Conservation (phyloP, 2,113 vertebrate genomes). For the Pholis gunnellus region DNA sequence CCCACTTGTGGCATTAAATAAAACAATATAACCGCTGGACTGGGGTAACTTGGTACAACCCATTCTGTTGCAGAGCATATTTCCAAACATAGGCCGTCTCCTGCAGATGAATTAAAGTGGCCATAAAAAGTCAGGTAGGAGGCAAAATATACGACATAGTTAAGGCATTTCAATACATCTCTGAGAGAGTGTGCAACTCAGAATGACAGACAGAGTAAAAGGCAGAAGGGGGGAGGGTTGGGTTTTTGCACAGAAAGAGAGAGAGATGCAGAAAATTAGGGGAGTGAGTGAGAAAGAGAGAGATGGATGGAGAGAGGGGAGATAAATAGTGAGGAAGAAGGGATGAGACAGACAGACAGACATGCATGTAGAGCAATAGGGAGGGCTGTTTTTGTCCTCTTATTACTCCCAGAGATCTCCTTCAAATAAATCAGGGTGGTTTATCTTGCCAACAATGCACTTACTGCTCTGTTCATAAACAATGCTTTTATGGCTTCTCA, state of each 20-base stretch:
- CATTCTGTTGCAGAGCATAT: constrained; percentile 37
- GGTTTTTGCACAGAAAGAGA: constrained; percentile 2
- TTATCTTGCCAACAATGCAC: constrained; percentile 81
- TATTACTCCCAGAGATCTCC: constrained; percentile 53
- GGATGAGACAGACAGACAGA: constrained; percentile 12
- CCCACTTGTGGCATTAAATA: constrained; percentile 25
- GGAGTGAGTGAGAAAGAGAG: neutral
- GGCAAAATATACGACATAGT: constrained; percentile 43
- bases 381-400: constrained; percentile 26
- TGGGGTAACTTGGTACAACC: constrained; percentile 29
- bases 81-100: constrained; percentile 40
- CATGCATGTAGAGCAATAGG: constrained; percentile 7
- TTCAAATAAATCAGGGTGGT: constrained; percentile 68
- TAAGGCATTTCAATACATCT: constrained; percentile 23
- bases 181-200: neutral
- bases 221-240: neutral
- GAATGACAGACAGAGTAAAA: constrained; percentile 12
- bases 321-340: neutral
- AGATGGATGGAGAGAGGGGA: neutral
- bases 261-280: neutral
- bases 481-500: constrained; percentile 75
- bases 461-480: constrained; percentile 79
- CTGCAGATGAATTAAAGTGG: constrained; percentile 50
- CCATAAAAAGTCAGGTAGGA: constrained; percentile 56
- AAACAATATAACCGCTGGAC: constrained; percentile 44